Percentiles rank a stretch among this genome's conserved stretches.
Evolutionary conservation across 37 sponge, comb jelly and placozoan genomes (phyloP).

Genomic region (Oopsacas minuta): DNA sequence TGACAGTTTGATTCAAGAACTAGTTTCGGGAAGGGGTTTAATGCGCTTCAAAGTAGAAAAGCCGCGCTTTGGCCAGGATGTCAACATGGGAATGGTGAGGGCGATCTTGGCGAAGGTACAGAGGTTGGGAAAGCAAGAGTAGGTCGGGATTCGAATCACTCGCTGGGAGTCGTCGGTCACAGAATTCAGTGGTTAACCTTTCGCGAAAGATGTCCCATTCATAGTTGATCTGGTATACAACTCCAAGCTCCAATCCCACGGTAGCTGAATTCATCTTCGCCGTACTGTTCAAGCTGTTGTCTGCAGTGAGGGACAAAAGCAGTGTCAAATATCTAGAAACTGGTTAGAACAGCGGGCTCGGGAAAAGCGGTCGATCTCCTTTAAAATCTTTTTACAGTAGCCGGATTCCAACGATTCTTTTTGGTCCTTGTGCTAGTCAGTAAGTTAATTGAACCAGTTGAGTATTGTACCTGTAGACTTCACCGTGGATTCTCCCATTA

Average conservation of each 20-base stretch:
- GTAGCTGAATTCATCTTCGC: constrained; percentile 7
- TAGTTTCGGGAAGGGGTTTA: not conserved
- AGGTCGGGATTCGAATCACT: not conserved
- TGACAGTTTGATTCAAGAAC: not conserved
- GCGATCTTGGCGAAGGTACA: not conserved
- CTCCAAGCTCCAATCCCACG: not conserved
- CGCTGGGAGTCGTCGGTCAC: not conserved
- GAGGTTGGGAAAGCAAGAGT: not conserved
- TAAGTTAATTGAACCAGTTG: too few species aligned
- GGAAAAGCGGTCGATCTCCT: constrained; percentile 2
- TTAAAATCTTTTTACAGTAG: not conserved
- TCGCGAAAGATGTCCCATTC: not conserved
- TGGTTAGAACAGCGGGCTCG: constrained; percentile 16
- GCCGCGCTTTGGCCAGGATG: not conserved
- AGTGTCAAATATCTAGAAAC: constrained; percentile 6
- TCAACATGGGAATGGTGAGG: not conserved
- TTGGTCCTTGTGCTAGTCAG: not conserved
- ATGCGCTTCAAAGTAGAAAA: not conserved
- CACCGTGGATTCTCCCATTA: too few species aligned
- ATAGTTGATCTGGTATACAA: not conserved
- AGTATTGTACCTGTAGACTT: too few species aligned
- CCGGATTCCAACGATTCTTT: not conserved
- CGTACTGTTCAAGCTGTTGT: constrained; percentile 1
- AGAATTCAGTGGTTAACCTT: too few species aligned
- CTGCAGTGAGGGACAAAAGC: not conserved